A percentile compares a stretch with the other conserved stretches of the same genome.
phyloP scores from a whole-genome alignment of 2,797 vertebrate species.

The Lycodopsis pacificus region DNA sequence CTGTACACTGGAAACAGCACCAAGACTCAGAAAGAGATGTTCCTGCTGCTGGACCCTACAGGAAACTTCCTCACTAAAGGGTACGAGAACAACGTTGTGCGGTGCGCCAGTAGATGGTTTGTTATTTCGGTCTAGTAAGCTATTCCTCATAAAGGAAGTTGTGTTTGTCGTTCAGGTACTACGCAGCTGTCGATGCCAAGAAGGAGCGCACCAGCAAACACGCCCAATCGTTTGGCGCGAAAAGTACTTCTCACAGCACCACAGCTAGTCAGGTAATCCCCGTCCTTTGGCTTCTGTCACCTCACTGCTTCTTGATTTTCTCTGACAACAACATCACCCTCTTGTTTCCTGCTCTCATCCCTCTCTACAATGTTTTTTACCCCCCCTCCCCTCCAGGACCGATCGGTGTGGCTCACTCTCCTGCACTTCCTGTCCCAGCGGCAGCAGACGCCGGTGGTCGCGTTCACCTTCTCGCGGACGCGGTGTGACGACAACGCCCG shows the following conservation, averaged over 20 bases:
- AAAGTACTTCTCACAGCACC: conserved; percentile 81
- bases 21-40: conserved; percentile 93
- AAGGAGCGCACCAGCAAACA: conserved; percentile 94
- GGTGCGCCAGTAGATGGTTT: no score
- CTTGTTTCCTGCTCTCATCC: not conserved
- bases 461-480: conserved; percentile 93
- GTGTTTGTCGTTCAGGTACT: conserved; percentile 83
- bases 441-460: conserved; percentile 92
- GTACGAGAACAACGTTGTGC: conserved; percentile 63
- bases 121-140: not conserved
- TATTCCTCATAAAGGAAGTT: not conserved
- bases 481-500: conserved; percentile 93
- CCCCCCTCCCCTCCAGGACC: conserved; percentile 81
- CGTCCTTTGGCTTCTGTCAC: not conserved
- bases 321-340: not conserved
- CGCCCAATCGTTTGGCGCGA: conserved; percentile 93
- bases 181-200: conserved; percentile 90
- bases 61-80: conserved; percentile 92
- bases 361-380: not conserved
- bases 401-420: conserved; percentile 90
- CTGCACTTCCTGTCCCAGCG: conserved; percentile 88
- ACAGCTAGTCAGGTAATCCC: conserved; percentile 81
- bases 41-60: conserved; percentile 87
- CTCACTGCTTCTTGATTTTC: not conserved
- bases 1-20: conserved; percentile 95